Base-by-base conservation (phyloP, 64 coral and sea anemone species). In the Actinia tenebrosa region DNA sequence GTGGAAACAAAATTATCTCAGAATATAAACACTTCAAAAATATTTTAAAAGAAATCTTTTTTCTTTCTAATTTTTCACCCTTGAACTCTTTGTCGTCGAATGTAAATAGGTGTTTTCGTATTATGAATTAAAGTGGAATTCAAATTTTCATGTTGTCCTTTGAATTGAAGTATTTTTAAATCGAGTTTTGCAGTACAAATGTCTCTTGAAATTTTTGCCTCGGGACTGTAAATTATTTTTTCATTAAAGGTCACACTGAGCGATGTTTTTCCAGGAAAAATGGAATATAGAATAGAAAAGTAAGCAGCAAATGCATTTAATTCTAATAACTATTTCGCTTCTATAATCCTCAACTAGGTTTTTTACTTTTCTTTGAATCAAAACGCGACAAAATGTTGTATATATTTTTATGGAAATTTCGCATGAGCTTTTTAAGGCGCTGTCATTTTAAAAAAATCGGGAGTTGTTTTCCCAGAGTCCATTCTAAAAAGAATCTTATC, bases 91-190 rank as follows among this genome's bases (percentile, higher is more conserved):
- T 75, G 8, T 10, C 10, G 10, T 30, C 14, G 10, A 5, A 75
- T 75, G 23, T 75, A 75, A 75, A 75, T 75, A 75, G 25, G 9
- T 75, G 47, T 50, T 50, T 50, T 50, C 7, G 47, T 42, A 10
- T 75, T n/a, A 75, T 75, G 26, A 75, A 75, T 75, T 75, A 75
- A 75, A 75, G 69, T 75, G 7, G 18, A 75, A 42, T 7, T 75
- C 69, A 26, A 75, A 58, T 50, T 37, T 37, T 37, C 47, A 25
- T 69, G n/a, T 69, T 20, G 22, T 26, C 0, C 64, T 69, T 23
- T 69, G 19, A 23, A 23, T 69, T 26, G 5, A 69, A 23, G 19
- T 20, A 22, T n/a, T 68, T 25, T n/a, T 17, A 69, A 61, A 19
- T 19, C 63, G 1, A n/a, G n/a, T 23, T 66, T 66, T 66, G 63